Evolutionary conservation across 2,113 vertebrate genomes (phyloP), one percentile per base, ranked within the genome.

Genomic region (Pterophyllum scalare): DNA sequence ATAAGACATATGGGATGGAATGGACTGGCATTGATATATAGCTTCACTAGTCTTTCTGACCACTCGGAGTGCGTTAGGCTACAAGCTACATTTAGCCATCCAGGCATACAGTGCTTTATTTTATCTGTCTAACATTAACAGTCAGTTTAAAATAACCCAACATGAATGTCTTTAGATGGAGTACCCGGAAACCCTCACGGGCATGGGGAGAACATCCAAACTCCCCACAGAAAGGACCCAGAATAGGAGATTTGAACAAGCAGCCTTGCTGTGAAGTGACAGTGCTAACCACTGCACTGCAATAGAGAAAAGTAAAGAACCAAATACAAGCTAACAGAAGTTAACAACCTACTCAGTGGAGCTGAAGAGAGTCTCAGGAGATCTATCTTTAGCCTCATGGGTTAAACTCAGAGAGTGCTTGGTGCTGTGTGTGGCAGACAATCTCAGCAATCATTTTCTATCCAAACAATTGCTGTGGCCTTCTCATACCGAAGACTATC

Each of bases 401-500:
- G 75, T 83, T 83, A 81, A 83, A 81, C 64, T 75, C 62, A 31
- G 59, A 88, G 70, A 84, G 86, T 59, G 77, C 83, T 89, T 24
- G 58, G 59, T n/a, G n/a, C 87, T 82, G 70, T 2, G 3, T 60
- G 52, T 82, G 79, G 75, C 83, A 82, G 78, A 86, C 70, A 74
- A 46, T 74, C 87, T 88, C 79, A 59, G 85, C 80, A 90, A 87
- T 88, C 87, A 91, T 72, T 38, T 75, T n/a, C 87, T 86, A 84
- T 87, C 89, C 78, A 86, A 70, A 84, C 72, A 89, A 87, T 75
- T 86, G 77, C 86, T 75, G 75, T 77, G 74, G 72, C 77, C 85
- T 76, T 60, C 59, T 79, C 31, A 46, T 79, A 14, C 52, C 49
- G 33, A 49, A 49, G 46, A 49, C 46, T 49, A 64, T 40, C 62